Evolutionary conservation across 2,888 invertebrate genomes (phyloP).

Genomic region (Caenorhabditis afra): DNA sequence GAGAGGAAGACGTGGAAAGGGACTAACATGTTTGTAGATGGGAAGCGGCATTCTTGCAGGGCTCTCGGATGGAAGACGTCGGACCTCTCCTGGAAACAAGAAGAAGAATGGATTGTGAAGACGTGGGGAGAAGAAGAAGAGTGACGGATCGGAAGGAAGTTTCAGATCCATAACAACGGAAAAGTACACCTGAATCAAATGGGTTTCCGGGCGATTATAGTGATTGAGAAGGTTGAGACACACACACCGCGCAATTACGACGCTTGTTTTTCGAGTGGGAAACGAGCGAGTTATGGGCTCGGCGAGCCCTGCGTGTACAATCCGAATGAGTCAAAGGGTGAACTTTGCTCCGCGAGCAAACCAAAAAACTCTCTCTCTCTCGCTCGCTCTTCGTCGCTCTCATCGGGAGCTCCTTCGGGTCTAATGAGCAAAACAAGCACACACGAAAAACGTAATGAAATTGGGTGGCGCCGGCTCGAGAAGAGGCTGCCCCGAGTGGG

Average conservation of each 20-base stretch:
- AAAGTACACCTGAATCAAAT: slow-evolving; percentile 7
- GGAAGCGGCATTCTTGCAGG: slow-evolving; percentile 44
- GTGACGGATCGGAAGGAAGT: slow-evolving; percentile 1
- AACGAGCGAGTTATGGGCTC: neutral
- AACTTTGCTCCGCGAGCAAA: too few species aligned
- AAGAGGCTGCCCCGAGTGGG: neutral
- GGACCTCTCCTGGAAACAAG: slow-evolving; percentile 7
- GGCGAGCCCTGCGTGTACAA: too few species aligned
- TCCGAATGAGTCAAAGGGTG: neutral
- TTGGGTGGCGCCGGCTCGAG: slow-evolving; percentile 4
- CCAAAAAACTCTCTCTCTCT: too few species aligned
- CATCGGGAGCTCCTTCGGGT: neutral
- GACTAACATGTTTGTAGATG: slow-evolving; percentile 55
- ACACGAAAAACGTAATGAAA: slow-evolving; percentile 24
- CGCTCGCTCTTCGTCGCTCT: too few species aligned
- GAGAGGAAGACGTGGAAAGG: neutral
- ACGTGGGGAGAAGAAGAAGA: neutral
- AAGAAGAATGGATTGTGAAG: neutral
- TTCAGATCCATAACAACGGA: neutral
- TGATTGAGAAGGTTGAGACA: slow-evolving; percentile 37
- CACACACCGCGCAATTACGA: slow-evolving; percentile 20
- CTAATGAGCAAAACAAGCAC: slow-evolving; percentile 16
- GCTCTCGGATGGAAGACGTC: slow-evolving; percentile 3
- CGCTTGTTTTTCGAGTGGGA: slow-evolving; percentile 21
- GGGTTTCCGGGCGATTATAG: slow-evolving; percentile 49